phyloP scores from a whole-genome alignment of 2,113 vertebrate genomes.

The Cyrtonyx montezumae region DNA sequence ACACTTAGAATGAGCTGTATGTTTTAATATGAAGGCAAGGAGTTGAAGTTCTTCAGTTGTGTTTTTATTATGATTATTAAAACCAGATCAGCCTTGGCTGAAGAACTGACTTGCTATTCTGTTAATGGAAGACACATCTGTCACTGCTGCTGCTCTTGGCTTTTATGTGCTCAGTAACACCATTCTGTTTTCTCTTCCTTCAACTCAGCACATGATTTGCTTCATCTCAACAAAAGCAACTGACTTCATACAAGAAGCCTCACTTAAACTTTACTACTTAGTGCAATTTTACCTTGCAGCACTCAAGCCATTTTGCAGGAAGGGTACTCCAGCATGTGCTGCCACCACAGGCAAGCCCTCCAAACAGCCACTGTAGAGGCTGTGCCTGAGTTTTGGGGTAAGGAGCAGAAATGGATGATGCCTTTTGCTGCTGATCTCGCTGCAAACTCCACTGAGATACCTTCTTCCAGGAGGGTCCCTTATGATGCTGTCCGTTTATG shows the following conservation, averaged over 20 bases:
- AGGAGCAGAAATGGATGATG: background rate
- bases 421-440: background rate
- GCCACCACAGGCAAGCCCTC: background rate
- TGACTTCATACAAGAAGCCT: background rate
- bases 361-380: background rate
- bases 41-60: background rate
- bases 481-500: background rate
- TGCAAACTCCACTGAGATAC: background rate
- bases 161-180: background rate
- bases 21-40: background rate
- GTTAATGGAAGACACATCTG: slow-evolving; percentile 26
- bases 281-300: background rate
- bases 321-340: background rate
- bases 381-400: background rate
- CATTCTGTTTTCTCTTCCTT: background rate
- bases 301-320: background rate
- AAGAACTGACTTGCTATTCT: background rate
- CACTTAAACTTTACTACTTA: background rate
- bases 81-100: background rate
- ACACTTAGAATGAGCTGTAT: background rate
- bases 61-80: background rate
- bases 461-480: background rate
- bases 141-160: background rate
- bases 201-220: background rate
- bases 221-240: background rate